phyloP scores from a whole-genome alignment of 2,888 invertebrate species.

The Morpho achilles region DNA sequence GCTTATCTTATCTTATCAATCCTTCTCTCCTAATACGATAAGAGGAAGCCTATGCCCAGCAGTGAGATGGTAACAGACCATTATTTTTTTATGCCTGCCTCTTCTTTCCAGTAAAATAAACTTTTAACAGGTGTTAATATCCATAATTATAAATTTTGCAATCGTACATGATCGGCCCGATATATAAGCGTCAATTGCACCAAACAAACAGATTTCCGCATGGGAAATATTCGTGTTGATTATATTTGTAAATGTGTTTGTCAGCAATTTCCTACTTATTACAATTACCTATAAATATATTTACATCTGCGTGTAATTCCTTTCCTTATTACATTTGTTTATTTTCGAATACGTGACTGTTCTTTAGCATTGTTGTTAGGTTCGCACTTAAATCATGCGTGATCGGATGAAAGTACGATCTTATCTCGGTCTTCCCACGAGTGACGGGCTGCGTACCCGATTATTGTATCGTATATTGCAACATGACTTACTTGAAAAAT shows the following conservation, averaged over 20 bases:
- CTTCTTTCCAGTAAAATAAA: no score
- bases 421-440: conserved; percentile 68
- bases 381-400: conserved; percentile 72
- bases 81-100: no score
- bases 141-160: no score
- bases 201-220: no score
- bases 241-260: neutral
- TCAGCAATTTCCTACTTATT: neutral
- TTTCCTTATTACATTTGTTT: conserved; percentile 22
- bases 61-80: no score
- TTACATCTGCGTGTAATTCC: conserved; percentile 2
- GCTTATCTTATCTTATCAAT: no score
- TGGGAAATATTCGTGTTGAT: no score
- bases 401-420: conserved; percentile 65
- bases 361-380: conserved; percentile 52
- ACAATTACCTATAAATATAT: conserved; percentile 6
- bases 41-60: no score
- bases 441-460: conserved; percentile 43
- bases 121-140: no score
- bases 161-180: no score
- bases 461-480: conserved; percentile 20
- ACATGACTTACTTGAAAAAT: conserved; percentile 16
- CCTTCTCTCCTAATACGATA: no score
- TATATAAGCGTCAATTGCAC: no score
- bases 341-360: conserved; percentile 38